Conservation (phyloP, 2,888 invertebrate species). For the Mythimna lalbum region DNA sequence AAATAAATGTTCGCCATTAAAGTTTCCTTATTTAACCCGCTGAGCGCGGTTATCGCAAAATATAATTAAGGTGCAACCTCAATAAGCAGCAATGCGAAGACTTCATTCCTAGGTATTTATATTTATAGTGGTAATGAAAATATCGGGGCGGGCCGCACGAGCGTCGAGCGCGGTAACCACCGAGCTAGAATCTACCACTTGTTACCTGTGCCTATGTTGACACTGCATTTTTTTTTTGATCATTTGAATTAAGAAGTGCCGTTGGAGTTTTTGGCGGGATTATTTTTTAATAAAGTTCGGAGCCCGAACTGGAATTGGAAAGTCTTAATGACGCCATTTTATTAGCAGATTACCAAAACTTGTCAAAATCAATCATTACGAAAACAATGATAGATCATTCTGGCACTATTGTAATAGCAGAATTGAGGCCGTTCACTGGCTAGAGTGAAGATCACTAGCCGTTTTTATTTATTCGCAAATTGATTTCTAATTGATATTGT, state of each 20-base stretch:
- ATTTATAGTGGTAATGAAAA: conserved; percentile 82
- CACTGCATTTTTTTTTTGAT: background rate
- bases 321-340: no score
- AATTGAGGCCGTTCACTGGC: no score
- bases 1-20: conserved; percentile 59
- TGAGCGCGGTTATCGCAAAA: conserved; percentile 67
- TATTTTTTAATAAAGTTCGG: no score
- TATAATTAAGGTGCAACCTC: conserved; percentile 79
- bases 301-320: no score
- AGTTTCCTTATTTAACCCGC: conserved; percentile 62
- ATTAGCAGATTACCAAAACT: no score
- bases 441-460: no score
- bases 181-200: conserved; percentile 71
- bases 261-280: no score
- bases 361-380: no score
- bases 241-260: background rate
- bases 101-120: conserved; percentile 74
- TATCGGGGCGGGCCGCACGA: conserved; percentile 75
- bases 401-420: no score
- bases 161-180: conserved; percentile 76
- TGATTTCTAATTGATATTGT: no score
- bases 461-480: no score
- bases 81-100: conserved; percentile 75
- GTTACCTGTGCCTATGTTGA: conserved; percentile 45
- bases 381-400: no score